These are phyloP conservation scores for Reticulitermes speratus DNA, from an alignment of 1,140 invertebrate genomes.

Conservation along the genomic window DNA sequence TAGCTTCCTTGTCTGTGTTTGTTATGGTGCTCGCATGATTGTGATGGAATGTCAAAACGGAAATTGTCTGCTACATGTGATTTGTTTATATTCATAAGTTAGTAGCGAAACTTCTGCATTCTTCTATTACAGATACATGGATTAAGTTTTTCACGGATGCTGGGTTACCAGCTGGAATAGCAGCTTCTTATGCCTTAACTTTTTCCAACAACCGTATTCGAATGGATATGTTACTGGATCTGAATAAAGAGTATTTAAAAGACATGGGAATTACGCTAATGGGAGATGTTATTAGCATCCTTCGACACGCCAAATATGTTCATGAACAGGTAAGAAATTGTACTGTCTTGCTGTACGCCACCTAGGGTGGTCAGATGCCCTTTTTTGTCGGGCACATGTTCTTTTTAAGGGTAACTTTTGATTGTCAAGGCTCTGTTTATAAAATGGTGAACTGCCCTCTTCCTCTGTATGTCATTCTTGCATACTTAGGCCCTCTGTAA, in stretches of 20 bases:
- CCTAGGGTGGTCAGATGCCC: too few relatives aligned
- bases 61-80: too few relatives aligned
- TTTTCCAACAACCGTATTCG: constrained; percentile 81
- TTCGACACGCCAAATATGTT: constrained; percentile 76
- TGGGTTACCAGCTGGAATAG: constrained; percentile 69
- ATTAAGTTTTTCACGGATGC: constrained; percentile 76
- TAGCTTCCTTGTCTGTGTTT: too few relatives aligned
- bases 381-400: too few relatives aligned
- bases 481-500: too few relatives aligned
- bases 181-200: constrained; percentile 76
- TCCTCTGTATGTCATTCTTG: too few relatives aligned
- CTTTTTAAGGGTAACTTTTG: too few relatives aligned
- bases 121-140: constrained; percentile 58
- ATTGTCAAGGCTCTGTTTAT: too few relatives aligned
- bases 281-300: constrained; percentile 82
- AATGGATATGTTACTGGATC: constrained; percentile 75
- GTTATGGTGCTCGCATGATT: too few relatives aligned
- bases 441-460: too few relatives aligned
- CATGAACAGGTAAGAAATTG: constrained; percentile 58
- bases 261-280: constrained; percentile 81
- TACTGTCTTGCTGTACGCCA: too few relatives aligned
- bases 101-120: background rate
- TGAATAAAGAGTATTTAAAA: constrained; percentile 77
- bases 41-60: too few relatives aligned
- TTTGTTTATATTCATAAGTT: background rate